phyloP scores from a whole-genome alignment of 92 coral and sea anemone genomes.

The Phenganax subtilis region DNA sequence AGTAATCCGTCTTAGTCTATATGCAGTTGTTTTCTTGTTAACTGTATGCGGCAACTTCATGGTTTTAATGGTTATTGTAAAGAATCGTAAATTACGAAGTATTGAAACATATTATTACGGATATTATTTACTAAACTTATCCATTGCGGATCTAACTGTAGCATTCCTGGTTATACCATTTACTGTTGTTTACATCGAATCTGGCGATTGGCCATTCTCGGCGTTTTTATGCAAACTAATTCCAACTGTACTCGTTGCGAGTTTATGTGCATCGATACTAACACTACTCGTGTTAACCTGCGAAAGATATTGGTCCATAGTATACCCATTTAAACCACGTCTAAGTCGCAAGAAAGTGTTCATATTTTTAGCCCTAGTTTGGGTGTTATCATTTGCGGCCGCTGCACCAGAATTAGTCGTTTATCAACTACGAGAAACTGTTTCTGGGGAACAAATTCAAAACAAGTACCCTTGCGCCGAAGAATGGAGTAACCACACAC shows the following conservation, averaged over 20 bases:
- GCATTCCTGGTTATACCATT: slow-evolving; percentile 57
- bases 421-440: slow-evolving; percentile 37
- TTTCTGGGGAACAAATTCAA: slow-evolving; percentile 21
- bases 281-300: slow-evolving; percentile 58
- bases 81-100: slow-evolving; percentile 57
- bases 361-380: slow-evolving; percentile 49
- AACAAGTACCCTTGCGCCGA: slow-evolving; percentile 54
- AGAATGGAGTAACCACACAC: slow-evolving; percentile 42
- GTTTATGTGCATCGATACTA: slow-evolving; percentile 56
- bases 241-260: slow-evolving; percentile 56
- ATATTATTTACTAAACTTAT: slow-evolving; percentile 55
- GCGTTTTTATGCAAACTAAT: slow-evolving; percentile 53
- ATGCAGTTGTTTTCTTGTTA: slow-evolving; percentile 50
- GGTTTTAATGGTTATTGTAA: slow-evolving; percentile 53
- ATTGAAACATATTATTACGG: slow-evolving; percentile 57
- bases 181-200: slow-evolving; percentile 56
- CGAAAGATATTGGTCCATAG: slow-evolving; percentile 61
- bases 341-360: slow-evolving; percentile 42
- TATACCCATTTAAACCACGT: slow-evolving; percentile 53
- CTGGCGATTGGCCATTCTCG: slow-evolving; percentile 60
- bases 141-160: slow-evolving; percentile 58
- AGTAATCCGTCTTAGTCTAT: slow-evolving; percentile 47
- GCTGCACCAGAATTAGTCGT: slow-evolving; percentile 61
- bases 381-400: slow-evolving; percentile 50
- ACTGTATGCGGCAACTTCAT: slow-evolving; percentile 54